phyloP scores from a whole-genome alignment of 2,888 invertebrate genomes.

The Torymus texanus region DNA sequence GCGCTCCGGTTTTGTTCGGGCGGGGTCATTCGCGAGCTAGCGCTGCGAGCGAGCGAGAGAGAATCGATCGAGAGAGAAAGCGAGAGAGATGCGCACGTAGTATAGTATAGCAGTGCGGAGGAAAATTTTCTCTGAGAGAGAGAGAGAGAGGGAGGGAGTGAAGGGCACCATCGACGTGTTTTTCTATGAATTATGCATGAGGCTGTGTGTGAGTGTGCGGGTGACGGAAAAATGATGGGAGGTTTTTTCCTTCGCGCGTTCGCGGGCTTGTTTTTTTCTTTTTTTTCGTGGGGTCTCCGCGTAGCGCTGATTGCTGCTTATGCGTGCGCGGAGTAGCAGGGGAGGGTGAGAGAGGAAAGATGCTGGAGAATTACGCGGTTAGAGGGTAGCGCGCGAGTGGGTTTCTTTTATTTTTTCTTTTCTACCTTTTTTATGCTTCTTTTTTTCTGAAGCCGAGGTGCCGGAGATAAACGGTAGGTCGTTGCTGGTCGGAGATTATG shows the following conservation, averaged over 20 bases:
- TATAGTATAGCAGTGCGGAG: no score
- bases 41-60: conserved; percentile 8
- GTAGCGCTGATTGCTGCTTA: conserved; percentile 24
- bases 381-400: no score
- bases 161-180: neutral
- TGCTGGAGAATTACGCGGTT: conserved; percentile 2
- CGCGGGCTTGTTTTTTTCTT: neutral
- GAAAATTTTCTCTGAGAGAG: no score
- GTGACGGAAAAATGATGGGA: conserved; percentile 10
- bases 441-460: no score
- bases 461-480: no score
- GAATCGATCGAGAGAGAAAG: conserved; percentile 42
- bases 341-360: neutral
- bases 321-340: neutral
- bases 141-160: no score
- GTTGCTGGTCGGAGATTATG: no score
- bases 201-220: neutral
- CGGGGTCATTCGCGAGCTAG: conserved; percentile 39
- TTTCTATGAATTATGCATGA: conserved; percentile 43
- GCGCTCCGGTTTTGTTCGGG: conserved; percentile 45
- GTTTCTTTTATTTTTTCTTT: no score
- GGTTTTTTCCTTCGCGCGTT: neutral
- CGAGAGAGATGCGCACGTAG: neutral
- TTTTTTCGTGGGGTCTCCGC: no score
- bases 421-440: no score